Base-by-base conservation (phyloP, 2,888 invertebrate species). In the Hartigia nigra region DNA sequence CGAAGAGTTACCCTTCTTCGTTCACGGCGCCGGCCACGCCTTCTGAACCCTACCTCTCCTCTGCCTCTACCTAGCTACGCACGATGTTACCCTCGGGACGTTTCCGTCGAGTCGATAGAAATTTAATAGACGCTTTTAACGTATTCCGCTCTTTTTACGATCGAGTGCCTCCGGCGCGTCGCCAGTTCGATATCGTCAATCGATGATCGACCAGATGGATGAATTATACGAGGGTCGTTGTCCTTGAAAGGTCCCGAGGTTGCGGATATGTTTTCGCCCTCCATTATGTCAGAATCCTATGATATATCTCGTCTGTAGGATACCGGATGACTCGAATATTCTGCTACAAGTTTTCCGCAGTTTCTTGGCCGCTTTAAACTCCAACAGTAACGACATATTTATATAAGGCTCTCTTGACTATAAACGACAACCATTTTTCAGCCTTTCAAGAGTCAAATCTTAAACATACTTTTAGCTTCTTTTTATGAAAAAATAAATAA, bases 1-100 rank as follows among this genome's bases (percentile, higher is more conserved):
- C 82, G 80, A 39, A 79, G 81, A 83, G 80, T 77, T 79, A 82
- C 84, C 86, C 84, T 86, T 82, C 82, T 85, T 82, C 83, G 77
- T 78, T 78, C 77, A 77, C 84, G 72, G 81, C 77, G 74, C 80
- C 82, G 79, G 81, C 87, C 87, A 87, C 87, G 87, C 87, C 87
- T 87, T 83, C 82, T 76, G 85, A 82, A 82, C 83, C 85, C 84
- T 84, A 81, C 34, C 72, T 55, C 23, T 39, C 34, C 76, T 31
- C 12, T 35, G 70, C 32, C 12, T n/a, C 69, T 55, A 74, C 79
- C 78, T 80, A 79, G 74, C 75, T 39, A 77, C 72, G 80, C 77
- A 79, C 77, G 36, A 75, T 31, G 79, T 55, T 76, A 75, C 75
- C 75, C 75, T 36, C 37, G 77, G 72, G 77, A 79, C 78, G 84